Conservation (phyloP, 92 coral and sea anemone genomes). For the Porites lobata region DNA sequence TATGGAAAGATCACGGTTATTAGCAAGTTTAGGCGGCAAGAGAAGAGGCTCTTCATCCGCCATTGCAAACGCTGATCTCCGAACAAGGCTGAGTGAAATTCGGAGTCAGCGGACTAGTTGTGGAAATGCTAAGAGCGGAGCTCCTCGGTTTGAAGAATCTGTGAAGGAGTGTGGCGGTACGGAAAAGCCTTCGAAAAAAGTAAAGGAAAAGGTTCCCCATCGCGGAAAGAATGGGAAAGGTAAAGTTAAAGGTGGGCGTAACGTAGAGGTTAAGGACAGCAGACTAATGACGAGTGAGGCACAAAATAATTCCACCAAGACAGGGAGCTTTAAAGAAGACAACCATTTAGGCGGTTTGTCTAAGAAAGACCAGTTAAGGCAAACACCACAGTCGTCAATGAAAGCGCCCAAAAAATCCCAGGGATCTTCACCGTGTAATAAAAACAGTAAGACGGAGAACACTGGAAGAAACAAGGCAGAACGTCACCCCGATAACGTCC, state of each 20-base stretch:
- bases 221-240: neutral
- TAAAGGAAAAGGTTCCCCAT: neutral
- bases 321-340: neutral
- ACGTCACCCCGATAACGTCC: neutral
- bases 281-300: neutral
- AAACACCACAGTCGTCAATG: neutral
- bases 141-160: neutral
- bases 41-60: neutral
- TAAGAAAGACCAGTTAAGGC: neutral
- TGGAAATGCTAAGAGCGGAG: neutral
- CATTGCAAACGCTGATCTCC: constrained; percentile 10
- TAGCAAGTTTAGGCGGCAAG: constrained; percentile 2
- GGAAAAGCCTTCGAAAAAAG: neutral
- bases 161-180: neutral
- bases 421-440: neutral
- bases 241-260: neutral
- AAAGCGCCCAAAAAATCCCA: neutral
- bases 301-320: neutral
- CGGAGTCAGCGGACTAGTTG: neutral
- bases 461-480: neutral
- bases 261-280: neutral
- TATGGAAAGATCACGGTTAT: neutral
- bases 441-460: neutral
- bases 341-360: neutral
- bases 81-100: constrained; percentile 14